These are phyloP conservation scores for Sycophila sp. DNA, from an alignment of 1,140 invertebrate species.

Conservation along the genomic window DNA sequence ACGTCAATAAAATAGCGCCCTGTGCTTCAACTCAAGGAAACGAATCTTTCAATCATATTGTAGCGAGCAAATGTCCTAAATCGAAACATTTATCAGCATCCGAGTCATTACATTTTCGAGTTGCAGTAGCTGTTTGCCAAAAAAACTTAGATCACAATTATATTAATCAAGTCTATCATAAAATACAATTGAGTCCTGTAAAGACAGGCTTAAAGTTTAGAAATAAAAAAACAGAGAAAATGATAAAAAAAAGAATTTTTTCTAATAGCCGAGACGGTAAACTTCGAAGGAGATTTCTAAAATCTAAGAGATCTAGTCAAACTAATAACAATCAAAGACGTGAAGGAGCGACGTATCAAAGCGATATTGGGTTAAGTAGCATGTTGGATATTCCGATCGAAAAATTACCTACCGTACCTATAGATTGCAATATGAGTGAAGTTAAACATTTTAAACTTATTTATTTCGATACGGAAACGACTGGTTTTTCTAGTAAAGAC, in stretches of 20 bases:
- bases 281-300: not conserved
- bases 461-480: slow-evolving; percentile 10
- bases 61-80: slow-evolving; percentile 32
- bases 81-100: slow-evolving; percentile 15
- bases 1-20: slow-evolving; percentile 32
- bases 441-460: not conserved
- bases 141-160: slow-evolving; percentile 4
- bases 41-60: slow-evolving; percentile 32
- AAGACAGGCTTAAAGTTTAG: not conserved
- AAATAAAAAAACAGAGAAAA: not conserved
- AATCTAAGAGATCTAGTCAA: not conserved
- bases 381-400: not conserved
- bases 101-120: not conserved
- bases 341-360: slow-evolving; percentile 5
- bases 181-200: slow-evolving; percentile 22
- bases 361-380: not conserved
- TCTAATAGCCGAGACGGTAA: not conserved
- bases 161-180: not conserved
- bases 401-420: not conserved
- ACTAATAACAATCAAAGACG: not conserved
- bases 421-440: not conserved
- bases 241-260: slow-evolving; percentile 21
- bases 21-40: slow-evolving; percentile 35
- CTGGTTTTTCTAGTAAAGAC: not conserved
- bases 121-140: slow-evolving; percentile 16